Conservation (phyloP, 2,888 invertebrate species). For the Stictocephala bisonia region DNA sequence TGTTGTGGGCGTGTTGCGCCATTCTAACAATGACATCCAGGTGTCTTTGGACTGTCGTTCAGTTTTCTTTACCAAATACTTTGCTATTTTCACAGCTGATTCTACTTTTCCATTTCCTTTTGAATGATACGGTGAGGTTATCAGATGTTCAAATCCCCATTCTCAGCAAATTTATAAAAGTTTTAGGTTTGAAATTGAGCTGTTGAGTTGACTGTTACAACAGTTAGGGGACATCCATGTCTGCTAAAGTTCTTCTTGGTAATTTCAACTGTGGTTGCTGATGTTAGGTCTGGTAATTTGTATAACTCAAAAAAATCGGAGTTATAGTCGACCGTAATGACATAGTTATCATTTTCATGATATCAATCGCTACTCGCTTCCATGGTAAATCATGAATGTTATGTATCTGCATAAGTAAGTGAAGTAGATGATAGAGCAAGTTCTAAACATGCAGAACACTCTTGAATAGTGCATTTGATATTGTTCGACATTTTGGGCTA, state of each 20-base stretch:
- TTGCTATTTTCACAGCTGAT: slow-evolving; percentile 56
- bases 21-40: slow-evolving; percentile 51
- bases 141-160: slow-evolving; percentile 55
- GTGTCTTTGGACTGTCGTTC: slow-evolving; percentile 49
- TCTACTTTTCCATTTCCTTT: slow-evolving; percentile 57
- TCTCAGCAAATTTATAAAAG: slow-evolving; percentile 44
- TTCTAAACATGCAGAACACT: neutral
- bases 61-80: slow-evolving; percentile 54
- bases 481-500: neutral
- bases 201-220: neutral
- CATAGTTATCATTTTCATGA: neutral
- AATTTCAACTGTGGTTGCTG: neutral
- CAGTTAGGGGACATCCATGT: neutral
- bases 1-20: slow-evolving; percentile 57
- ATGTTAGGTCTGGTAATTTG: neutral
- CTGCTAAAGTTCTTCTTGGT: neutral
- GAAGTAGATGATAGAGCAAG: neutral
- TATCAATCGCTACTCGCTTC: neutral
- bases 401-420: neutral
- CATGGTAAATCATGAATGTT: neutral
- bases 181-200: neutral
- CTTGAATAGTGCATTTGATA: neutral
- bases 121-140: slow-evolving; percentile 54
- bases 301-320: too few relatives aligned
- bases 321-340: neutral